phyloP scores from a whole-genome alignment of 2,888 invertebrate species.

The Cyclophora punctaria region DNA sequence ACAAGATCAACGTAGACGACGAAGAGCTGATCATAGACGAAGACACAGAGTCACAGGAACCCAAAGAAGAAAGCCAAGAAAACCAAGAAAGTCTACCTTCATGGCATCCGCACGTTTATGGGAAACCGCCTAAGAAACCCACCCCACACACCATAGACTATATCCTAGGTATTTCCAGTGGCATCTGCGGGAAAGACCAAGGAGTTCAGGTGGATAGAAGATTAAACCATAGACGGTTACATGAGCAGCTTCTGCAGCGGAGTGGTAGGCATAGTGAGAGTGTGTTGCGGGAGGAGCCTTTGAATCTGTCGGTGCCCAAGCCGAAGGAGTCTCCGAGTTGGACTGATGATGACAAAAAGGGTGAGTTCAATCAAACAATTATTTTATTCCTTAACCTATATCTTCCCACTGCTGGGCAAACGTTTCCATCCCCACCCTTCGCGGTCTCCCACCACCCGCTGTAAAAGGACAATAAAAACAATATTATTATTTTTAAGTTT shows the following conservation, averaged over 20 bases:
- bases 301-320: conserved; percentile 77
- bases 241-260: conserved; percentile 60
- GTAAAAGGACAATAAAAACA: too few relatives aligned
- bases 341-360: conserved; percentile 50
- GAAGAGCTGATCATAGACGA: conserved; percentile 45
- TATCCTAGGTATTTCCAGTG: conserved; percentile 79
- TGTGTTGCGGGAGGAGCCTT: conserved; percentile 61
- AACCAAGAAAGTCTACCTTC: conserved; percentile 36
- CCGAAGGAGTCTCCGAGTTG: conserved; percentile 52
- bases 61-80: conserved; percentile 35
- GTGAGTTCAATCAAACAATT: conserved; percentile 27
- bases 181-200: neutral
- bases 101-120: conserved; percentile 95
- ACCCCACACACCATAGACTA: conserved; percentile 92
- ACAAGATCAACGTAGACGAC: conserved; percentile 49
- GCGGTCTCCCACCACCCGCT: too few relatives aligned
- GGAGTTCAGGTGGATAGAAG: conserved; percentile 1
- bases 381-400: too few relatives aligned
- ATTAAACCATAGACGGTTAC: conserved; percentile 45
- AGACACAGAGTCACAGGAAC: conserved; percentile 27
- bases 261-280: conserved; percentile 55
- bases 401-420: too few relatives aligned
- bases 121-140: conserved; percentile 84
- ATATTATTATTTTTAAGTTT: too few relatives aligned
- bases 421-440: too few relatives aligned